Percentiles rank a stretch among this genome's conserved stretches.
These are phyloP conservation scores for Decapterus maruadsi DNA, from an alignment of 2,797 vertebrate species.

Conservation along the genomic window DNA sequence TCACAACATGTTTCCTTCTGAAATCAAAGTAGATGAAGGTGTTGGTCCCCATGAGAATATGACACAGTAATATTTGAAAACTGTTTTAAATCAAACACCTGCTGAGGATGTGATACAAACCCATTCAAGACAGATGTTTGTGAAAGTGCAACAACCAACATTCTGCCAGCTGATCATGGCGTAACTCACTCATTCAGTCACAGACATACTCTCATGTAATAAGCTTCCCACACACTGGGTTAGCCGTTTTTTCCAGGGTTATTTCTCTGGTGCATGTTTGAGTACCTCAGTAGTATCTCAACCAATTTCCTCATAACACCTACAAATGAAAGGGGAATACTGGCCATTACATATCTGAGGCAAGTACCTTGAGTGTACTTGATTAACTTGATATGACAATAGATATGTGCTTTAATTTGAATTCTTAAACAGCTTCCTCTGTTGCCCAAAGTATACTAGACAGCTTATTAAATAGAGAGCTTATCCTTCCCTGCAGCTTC, in stretches of 20 bases:
- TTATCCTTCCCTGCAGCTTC: constrained; percentile 44
- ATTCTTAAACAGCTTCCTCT: constrained; percentile 34
- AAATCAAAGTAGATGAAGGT: no score
- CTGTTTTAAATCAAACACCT: no score
- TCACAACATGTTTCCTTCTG: no score
- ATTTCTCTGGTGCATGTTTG: constrained; percentile 59
- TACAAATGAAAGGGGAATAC: constrained; percentile 45
- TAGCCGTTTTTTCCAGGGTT: constrained; percentile 72
- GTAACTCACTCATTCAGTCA: no score
- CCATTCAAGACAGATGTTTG: no score
- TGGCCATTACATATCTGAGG: constrained; percentile 2
- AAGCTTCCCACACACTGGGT: constrained; percentile 69
- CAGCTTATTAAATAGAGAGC: constrained; percentile 39
- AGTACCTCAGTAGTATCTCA: constrained; percentile 79
- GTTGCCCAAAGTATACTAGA: constrained; percentile 34
- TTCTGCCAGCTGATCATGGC: no score
- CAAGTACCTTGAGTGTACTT: constrained; percentile 22
- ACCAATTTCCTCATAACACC: constrained; percentile 70
- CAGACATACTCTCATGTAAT: no score
- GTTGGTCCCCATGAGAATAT: no score
- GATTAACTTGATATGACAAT: constrained; percentile 45
- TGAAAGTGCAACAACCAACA: no score
- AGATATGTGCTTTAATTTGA: constrained; percentile 40
- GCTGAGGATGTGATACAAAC: no score
- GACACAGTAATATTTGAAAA: no score